phyloP scores from a whole-genome alignment of 2,113 vertebrate genomes.

The Marcusenius ussheri region DNA sequence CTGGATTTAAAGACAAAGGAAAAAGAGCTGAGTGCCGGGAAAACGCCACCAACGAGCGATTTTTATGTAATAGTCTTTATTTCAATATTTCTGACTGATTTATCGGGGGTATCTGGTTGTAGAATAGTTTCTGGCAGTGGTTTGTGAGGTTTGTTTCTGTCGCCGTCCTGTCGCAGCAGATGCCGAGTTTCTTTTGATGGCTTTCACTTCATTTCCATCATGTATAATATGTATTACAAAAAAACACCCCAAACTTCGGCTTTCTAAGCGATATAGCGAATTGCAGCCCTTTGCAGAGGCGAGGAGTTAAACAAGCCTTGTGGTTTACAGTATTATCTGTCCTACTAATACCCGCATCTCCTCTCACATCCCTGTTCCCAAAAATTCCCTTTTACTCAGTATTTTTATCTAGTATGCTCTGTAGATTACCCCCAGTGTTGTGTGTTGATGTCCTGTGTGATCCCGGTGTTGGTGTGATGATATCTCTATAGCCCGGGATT shows the following conservation, averaged over 20 bases:
- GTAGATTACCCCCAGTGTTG: background rate
- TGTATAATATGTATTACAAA: background rate
- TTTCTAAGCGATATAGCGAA: background rate
- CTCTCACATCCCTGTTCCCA: background rate
- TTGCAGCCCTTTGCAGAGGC: background rate
- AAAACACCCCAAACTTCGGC: background rate
- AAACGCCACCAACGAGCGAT: background rate
- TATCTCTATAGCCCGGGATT: background rate
- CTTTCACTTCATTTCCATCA: background rate
- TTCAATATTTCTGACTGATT: background rate
- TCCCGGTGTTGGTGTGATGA: background rate
- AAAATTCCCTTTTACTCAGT: background rate
- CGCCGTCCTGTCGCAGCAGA: background rate
- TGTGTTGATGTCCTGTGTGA: background rate
- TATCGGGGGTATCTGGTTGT: background rate
- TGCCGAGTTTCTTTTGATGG: background rate
- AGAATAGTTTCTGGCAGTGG: background rate
- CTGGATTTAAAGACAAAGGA: slow-evolving; percentile 5
- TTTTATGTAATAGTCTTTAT: background rate
- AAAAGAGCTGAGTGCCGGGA: background rate
- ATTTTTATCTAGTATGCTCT: background rate
- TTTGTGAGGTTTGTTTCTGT: background rate
- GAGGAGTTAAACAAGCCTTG: background rate
- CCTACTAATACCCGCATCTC: background rate
- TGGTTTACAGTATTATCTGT: background rate